phyloP scores from a whole-genome alignment of 2,888 invertebrate species.

The Brachycybe producta region DNA sequence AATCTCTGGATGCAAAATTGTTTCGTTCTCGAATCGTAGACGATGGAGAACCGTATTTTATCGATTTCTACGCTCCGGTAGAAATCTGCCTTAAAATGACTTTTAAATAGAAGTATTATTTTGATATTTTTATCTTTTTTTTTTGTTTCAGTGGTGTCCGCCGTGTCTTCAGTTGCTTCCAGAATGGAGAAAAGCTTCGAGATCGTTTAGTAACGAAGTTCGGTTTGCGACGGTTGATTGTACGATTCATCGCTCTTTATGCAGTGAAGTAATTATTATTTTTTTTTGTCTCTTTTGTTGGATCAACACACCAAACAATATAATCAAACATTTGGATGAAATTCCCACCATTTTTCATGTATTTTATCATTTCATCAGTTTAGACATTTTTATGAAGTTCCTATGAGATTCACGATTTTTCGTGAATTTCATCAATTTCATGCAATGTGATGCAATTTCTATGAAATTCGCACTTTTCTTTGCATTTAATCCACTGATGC shows the following conservation, averaged over 20 bases:
- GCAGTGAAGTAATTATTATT: conserved; percentile 33
- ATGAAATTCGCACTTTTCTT: too few relatives aligned
- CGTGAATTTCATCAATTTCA: too few relatives aligned
- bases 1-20: conserved; percentile 34
- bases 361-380: background rate
- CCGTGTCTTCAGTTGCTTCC: conserved; percentile 56
- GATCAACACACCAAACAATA: background rate
- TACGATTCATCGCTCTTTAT: conserved; percentile 46
- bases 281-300: background rate
- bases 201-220: conserved; percentile 32
- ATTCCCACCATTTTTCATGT: background rate
- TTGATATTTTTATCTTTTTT: conserved; percentile 2
- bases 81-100: conserved; percentile 22
- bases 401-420: background rate
- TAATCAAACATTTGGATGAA: too few relatives aligned
- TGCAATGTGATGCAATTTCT: too few relatives aligned
- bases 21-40: conserved; percentile 31
- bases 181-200: conserved; percentile 51
- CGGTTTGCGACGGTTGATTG: conserved; percentile 55
- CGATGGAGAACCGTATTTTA: conserved; percentile 43
- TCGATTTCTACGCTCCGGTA: conserved; percentile 60
- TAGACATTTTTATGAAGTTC: background rate
- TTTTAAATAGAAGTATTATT: background rate
- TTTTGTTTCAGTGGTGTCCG: conserved; percentile 51
- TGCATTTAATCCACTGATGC: too few relatives aligned